Base-by-base conservation (phyloP, 1,140 invertebrate genomes). In the Lasioglossum baleicum region DNA sequence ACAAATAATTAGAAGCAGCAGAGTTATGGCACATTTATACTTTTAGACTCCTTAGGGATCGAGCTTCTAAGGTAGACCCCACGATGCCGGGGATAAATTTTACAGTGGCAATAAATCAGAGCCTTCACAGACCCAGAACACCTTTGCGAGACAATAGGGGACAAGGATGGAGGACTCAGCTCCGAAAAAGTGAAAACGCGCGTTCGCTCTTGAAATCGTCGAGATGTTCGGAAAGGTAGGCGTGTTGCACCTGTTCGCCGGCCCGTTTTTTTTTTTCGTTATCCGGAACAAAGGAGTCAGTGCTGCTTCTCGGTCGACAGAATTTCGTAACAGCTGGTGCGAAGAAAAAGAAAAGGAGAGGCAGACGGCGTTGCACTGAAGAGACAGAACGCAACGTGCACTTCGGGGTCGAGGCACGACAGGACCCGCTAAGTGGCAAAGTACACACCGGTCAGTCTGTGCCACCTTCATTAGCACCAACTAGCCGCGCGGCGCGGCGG, bases 381-480 rank as follows among this genome's bases (percentile, higher is more conserved):
- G 74, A 22, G 74, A 22, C 64, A 74, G 71, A 35, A 35, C 67
- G 70, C 75, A 81, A 82, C 79, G 72, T 72, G 74, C 73, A 74
- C 83, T 79, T 84, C 82, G 86, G 84, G 83, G 84, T 89, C 88
- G 88, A 86, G 83, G 83, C 87, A 88, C 83, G 81, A 83, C 85
- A 78, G 80, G 86, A 84, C 74, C 82, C 80, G 90, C 87, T 92
- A 91, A 92, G 88, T 91, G 88, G 87, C 81, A 90, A 87, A 90
- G 91, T 85, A 92, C 87, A 92, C 89, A 91, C 70, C 75, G 78
- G 81, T 74, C 87, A 80, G 84, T 87, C 87, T 89, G 88, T 91
- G 89, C 90, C 89, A 88, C 89, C 89, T 90, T 90, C 90, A 92
- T 92, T 92, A 92, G 90, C 91, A 92, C 91, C 84, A 89, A 83